Conservation (phyloP, 2,797 vertebrate species). For the Pipistrellus pipistrellus region DNA sequence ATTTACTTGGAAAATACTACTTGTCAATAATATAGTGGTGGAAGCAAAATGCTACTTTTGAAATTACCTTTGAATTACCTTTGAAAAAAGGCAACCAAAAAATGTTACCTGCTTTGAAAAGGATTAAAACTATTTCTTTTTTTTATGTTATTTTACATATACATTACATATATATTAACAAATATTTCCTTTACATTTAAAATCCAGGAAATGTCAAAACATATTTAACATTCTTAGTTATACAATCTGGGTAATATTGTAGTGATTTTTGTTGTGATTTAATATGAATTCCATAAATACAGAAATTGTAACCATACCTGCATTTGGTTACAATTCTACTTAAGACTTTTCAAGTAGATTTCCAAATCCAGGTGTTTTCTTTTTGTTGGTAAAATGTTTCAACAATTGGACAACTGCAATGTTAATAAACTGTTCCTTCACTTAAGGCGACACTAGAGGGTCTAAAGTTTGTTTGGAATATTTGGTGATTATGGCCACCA, state of each 20-base stretch:
- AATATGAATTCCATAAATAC: conserved; percentile 19
- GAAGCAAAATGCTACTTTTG: conserved; percentile 40
- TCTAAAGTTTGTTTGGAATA: conserved; percentile 10
- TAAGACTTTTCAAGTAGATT: neutral
- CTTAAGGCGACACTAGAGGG: conserved; percentile 34
- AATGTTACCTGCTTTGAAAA: conserved; percentile 21
- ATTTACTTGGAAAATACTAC: neutral
- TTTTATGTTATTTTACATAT: conserved; percentile 14
- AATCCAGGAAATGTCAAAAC: conserved; percentile 20
- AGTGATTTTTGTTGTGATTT: conserved; percentile 45
- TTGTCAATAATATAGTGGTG: neutral
- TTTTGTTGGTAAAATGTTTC: neutral
- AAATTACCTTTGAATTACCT: conserved; percentile 25
- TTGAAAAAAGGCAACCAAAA: neutral
- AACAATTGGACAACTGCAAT: neutral
- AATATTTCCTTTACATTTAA: conserved; percentile 18
- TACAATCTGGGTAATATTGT: neutral
- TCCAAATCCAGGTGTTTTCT: neutral
- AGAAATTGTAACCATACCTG: neutral
- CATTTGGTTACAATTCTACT: neutral
- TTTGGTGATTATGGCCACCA: neutral
- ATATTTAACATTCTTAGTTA: conserved; percentile 21
- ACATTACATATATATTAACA: neutral
- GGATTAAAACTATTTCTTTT: neutral
- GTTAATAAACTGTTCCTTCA: neutral